Conservation (phyloP, 2,797 vertebrate genomes). For the Myotis findleyi region DNA sequence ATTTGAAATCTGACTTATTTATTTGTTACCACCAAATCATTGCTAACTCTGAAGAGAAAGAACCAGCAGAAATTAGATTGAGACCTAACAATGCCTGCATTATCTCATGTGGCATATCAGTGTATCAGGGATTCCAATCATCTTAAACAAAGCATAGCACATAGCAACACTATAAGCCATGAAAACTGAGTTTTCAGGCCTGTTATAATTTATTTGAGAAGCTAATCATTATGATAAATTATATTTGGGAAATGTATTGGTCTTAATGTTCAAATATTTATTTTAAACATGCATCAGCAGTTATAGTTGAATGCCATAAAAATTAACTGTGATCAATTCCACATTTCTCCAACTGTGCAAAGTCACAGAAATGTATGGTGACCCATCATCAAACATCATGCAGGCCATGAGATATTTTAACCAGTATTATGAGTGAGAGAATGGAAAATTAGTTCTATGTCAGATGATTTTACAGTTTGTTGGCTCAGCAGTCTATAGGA, state of each 20-base stretch:
- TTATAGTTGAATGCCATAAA: conserved; percentile 56
- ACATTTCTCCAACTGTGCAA: not conserved
- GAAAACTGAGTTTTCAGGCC: conserved; percentile 59
- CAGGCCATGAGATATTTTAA: conserved; percentile 31
- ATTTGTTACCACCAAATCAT: not conserved
- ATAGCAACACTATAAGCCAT: conserved; percentile 31
- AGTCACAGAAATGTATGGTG: not conserved
- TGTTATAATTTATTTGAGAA: conserved; percentile 60
- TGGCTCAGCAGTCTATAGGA: not conserved
- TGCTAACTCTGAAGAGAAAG: not conserved
- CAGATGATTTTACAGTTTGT: not conserved
- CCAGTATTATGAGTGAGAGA: not conserved
- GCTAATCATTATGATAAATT: conserved; percentile 66
- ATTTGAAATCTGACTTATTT: not conserved
- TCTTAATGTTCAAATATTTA: conserved; percentile 54
- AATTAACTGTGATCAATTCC: conserved; percentile 65
- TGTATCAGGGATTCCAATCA: conserved; percentile 17
- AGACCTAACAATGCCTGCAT: not conserved
- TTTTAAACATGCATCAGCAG: conserved; percentile 38
- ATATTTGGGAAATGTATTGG: conserved; percentile 47
- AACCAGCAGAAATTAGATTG: not conserved
- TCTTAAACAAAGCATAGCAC: not conserved
- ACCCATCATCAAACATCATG: not conserved
- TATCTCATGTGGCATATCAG: not conserved
- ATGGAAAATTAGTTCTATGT: not conserved